Conservation (phyloP, 2,797 vertebrate genomes). For the Channallabes apus region DNA sequence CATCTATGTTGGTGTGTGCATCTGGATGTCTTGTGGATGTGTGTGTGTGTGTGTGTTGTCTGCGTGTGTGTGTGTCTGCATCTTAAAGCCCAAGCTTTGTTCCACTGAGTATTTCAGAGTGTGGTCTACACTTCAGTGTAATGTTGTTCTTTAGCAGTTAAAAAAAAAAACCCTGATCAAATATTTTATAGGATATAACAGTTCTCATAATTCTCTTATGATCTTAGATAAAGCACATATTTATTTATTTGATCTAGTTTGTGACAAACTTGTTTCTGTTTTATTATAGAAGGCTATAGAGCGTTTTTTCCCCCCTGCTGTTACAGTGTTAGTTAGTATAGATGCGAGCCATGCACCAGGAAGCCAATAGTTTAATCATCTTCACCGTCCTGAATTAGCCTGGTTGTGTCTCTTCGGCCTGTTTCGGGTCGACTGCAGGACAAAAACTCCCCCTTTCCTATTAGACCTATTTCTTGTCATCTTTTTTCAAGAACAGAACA, state of each 20-base stretch:
- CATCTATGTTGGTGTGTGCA: too few species aligned
- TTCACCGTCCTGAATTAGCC: conserved; percentile 48
- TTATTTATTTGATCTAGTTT: too few species aligned
- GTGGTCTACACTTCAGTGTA: neutral
- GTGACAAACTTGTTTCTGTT: neutral
- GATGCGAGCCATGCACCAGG: conserved; percentile 3
- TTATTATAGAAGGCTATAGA: neutral
- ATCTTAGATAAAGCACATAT: neutral
- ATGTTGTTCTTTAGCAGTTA: neutral
- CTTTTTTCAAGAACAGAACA: conserved; percentile 49
- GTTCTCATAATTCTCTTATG: neutral
- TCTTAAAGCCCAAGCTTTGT: neutral
- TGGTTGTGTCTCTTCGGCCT: conserved; percentile 32
- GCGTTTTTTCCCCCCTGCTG: neutral
- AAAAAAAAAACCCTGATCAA: neutral
- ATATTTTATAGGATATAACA: neutral
- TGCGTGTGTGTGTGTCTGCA: too few species aligned
- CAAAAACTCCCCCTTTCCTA: conserved; percentile 34
- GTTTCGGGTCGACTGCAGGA: conserved; percentile 46
- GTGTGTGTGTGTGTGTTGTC: too few species aligned
- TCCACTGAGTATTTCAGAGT: neutral
- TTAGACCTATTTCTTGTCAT: conserved; percentile 51
- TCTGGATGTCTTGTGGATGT: too few species aligned
- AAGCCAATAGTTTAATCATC: conserved; percentile 43
- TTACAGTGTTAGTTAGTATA: neutral